Conservation (phyloP, 2,888 invertebrate genomes). For the Penaeus monodon region DNA sequence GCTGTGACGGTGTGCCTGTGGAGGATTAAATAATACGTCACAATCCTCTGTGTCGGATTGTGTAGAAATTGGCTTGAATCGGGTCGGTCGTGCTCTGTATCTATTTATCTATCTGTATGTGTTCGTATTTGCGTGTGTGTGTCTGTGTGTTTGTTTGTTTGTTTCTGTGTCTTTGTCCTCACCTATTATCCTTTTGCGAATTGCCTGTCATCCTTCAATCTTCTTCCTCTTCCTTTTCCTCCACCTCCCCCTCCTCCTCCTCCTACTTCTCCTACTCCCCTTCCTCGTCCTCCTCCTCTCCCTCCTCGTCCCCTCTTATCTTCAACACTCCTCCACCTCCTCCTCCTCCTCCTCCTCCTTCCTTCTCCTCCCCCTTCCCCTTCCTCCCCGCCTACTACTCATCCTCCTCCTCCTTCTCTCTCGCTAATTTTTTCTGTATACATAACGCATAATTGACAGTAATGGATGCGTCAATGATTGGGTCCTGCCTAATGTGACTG, state of each 20-base stretch:
- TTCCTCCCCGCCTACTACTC: background rate
- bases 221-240: background rate
- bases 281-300: background rate
- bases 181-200: no score
- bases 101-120: background rate
- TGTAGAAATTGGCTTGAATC: no score
- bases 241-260: background rate
- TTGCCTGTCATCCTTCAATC: background rate
- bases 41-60: no score
- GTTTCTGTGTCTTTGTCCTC: background rate
- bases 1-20: no score
- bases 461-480: constrained; percentile 1
- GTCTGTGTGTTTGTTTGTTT: background rate
- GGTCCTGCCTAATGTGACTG: background rate
- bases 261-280: background rate
- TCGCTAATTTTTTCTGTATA: background rate
- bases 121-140: constrained; percentile 1
- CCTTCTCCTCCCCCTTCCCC: no score
- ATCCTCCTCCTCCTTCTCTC: background rate
- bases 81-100: no score
- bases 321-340: no score
- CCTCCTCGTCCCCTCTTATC: background rate
- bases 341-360: background rate
- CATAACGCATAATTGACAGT: background rate
- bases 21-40: no score